phyloP scores from a whole-genome alignment of 2,888 invertebrate species.

The Coremacera marginata region DNA sequence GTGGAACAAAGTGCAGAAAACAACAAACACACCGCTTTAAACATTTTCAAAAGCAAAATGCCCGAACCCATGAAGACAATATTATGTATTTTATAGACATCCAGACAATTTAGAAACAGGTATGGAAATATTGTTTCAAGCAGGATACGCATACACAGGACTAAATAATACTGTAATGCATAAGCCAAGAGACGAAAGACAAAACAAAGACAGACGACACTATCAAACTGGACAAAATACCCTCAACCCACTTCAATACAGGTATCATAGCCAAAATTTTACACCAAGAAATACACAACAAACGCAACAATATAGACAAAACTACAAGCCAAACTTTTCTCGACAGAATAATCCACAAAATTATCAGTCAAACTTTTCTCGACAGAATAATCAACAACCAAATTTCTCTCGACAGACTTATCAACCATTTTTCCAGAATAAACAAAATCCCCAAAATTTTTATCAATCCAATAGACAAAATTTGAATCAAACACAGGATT shows the following conservation, averaged over 20 bases:
- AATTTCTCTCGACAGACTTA: not conserved
- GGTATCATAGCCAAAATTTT: slow-evolving; percentile 50
- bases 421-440: not conserved
- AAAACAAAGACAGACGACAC: not conserved
- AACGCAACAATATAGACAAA: not conserved
- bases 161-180: slow-evolving; percentile 41
- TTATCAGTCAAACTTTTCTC: not conserved
- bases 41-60: slow-evolving; percentile 47
- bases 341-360: slow-evolving; percentile 8
- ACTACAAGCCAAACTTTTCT: slow-evolving; percentile 22
- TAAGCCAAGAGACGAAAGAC: not conserved
- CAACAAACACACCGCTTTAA: slow-evolving; percentile 44
- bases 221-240: not conserved
- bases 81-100: slow-evolving; percentile 41
- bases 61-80: slow-evolving; percentile 47
- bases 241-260: not conserved
- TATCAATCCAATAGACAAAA: slow-evolving; percentile 29
- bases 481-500: no score
- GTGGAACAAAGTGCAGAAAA: slow-evolving; percentile 37
- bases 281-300: slow-evolving; percentile 20
- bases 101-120: slow-evolving; percentile 43
- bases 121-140: slow-evolving; percentile 45
- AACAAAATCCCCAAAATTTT: slow-evolving; percentile 35
- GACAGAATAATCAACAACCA: not conserved
- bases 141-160: slow-evolving; percentile 7